Evolutionary conservation across 2,797 vertebrate genomes (phyloP).

Genomic region (Helicolenus hilgendorfi): DNA sequence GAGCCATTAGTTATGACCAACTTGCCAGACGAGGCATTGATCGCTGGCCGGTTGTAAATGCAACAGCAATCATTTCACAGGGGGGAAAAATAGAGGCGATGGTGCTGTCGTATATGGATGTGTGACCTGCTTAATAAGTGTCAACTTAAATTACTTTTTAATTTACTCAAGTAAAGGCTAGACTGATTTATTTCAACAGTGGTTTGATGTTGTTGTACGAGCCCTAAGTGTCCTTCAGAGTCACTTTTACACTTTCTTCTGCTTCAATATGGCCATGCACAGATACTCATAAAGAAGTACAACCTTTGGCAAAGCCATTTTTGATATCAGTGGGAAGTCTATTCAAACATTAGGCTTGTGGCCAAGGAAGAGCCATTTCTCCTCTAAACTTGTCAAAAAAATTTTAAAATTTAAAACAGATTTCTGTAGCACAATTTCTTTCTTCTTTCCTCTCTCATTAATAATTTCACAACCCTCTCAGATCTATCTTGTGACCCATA

Average conservation of each 20-base stretch:
- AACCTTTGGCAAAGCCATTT: constrained; percentile 1
- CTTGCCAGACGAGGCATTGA: constrained; percentile 88
- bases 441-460: background rate
- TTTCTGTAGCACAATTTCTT: background rate
- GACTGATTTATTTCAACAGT: constrained; percentile 16
- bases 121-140: constrained; percentile 50
- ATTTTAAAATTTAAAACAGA: background rate
- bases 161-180: constrained; percentile 42
- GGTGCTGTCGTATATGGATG: constrained; percentile 28
- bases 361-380: background rate
- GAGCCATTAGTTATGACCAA: constrained; percentile 89
- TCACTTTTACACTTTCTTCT: background rate
- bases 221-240: background rate
- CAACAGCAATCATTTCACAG: constrained; percentile 82
- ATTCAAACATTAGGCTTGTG: background rate
- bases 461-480: background rate
- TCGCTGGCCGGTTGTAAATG: constrained; percentile 81
- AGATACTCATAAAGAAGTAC: background rate
- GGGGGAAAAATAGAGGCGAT: constrained; percentile 43
- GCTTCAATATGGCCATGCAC: background rate
- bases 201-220: background rate
- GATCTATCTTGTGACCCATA: background rate
- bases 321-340: background rate
- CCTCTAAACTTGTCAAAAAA: background rate
- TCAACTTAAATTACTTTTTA: constrained; percentile 58